Evolutionary conservation across 2,797 vertebrate genomes (phyloP).

Genomic region (Anguilla obscura): DNA sequence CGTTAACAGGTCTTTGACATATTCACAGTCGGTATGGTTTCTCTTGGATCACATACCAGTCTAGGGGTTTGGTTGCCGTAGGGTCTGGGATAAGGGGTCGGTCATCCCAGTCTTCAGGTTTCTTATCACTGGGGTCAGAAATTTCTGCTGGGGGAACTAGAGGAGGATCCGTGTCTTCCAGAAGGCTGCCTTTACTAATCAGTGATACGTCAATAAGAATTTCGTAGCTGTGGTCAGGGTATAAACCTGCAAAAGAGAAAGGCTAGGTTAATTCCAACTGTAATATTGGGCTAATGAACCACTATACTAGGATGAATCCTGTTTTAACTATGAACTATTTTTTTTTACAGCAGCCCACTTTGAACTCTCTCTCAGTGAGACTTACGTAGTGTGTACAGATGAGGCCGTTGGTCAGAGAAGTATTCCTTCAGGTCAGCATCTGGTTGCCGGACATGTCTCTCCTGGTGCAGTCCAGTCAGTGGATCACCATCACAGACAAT

Average conservation of each 20-base stretch:
- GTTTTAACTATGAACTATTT: neutral
- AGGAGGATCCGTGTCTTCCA: constrained; percentile 51
- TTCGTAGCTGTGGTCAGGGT: constrained; percentile 58
- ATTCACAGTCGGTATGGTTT: neutral
- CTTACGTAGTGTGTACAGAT: constrained; percentile 59
- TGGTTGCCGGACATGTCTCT: constrained; percentile 55
- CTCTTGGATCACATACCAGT: constrained; percentile 45
- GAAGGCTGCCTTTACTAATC: constrained; percentile 55
- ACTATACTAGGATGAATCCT: neutral
- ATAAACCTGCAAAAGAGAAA: constrained; percentile 49
- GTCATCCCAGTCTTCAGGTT: constrained; percentile 52
- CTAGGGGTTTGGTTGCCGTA: constrained; percentile 42
- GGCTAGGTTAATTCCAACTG: neutral
- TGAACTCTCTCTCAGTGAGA: neutral
- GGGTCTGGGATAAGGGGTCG: constrained; percentile 45
- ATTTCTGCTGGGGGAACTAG: constrained; percentile 48
- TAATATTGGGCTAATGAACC: neutral
- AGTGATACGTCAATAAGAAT: constrained; percentile 55
- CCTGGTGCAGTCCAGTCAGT: constrained; percentile 50
- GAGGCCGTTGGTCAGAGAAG: constrained; percentile 51
- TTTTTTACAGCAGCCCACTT: neutral
- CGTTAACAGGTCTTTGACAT: neutral
- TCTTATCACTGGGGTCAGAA: constrained; percentile 44
- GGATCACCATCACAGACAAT: constrained; percentile 55
- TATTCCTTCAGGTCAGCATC: constrained; percentile 53